Base-by-base conservation (phyloP, 2,888 invertebrate genomes). In the Thereva unica region DNA sequence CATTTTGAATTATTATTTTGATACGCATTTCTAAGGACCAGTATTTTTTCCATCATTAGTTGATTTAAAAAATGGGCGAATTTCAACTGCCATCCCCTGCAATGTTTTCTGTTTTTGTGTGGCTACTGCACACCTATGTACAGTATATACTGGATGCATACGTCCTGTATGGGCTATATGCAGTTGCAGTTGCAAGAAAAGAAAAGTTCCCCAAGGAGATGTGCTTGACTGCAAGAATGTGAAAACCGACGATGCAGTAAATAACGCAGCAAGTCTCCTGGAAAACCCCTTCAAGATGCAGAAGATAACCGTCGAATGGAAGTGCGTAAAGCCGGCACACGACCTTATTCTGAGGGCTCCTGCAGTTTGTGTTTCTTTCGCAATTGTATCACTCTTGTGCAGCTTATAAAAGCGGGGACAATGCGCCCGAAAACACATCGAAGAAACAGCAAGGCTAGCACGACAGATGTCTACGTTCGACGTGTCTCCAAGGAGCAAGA, bases 301-400 rank as follows among this genome's bases (percentile, higher is more conserved):
- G 2, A 23, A 23, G 23, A 23, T 23, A 23, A 23, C 23, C 23
- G n/a, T 47, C 10, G 5, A 47, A 47, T 10, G 47, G 12, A 47
- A 9, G 47, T 6, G 5, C 7, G 9, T 12, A 47, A 47, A 47
- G 12, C 7, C 47, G 47, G 47, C 47, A 47, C 47, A 47, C 47
- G 47, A 6, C 47, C 0, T 8, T 12, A 12, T 12, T 1, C 5
- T 10, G 47, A 9, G 12, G 47, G 12, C 47, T 47, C 47, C 47
- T 47, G 47, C 47, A 47, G 47, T 12, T 47, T 53, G 53, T 34
- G 53, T 38, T 37, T 38, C 37, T 53, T 53, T 53, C 53, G 53
- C 37, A 57, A 57, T 57, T 57, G 37, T 45, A 41, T 10, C 12
- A 56, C n/a, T 9, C 47, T 47, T n/a, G n/a, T 23, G 23, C 23